Base-by-base conservation (phyloP, 2,888 invertebrate genomes). In the Lucinisca nassula region DNA sequence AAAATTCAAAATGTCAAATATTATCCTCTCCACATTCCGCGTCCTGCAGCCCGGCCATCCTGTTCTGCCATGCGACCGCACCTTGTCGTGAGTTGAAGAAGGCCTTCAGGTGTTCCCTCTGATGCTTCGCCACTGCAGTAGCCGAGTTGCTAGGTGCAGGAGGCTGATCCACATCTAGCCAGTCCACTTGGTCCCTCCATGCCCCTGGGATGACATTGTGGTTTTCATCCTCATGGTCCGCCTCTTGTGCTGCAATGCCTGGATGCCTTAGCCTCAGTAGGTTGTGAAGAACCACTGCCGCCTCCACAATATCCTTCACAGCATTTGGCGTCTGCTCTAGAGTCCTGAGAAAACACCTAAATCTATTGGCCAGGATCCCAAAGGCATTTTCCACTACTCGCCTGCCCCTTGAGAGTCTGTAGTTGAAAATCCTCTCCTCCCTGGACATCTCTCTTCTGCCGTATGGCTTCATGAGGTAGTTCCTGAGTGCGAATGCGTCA, bases 141-240 rank as follows among this genome's bases (percentile, higher is more conserved):
- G 51, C 51, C 21, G 51, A 51, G 81, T 72, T 76, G 58, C 79
- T 37, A 58, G 38, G 51, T 72, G 35, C 70, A 37, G 67, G 49
- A 49, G 35, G 30, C 24, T 32, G 73, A 51, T 51, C 38, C 24
- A 84, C 79, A 58, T 81, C 81, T 55, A 38, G 61, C 85, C 79
- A 78, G 4, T 78, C 73, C 24, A 78, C 58, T 37, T 78, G 84
- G 45, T 81, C 67, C 77, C 83, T 75, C 84, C 84, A 83, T 72
- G 40, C 67, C 14, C 84, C 79, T 77, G 82, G 82, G 17, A 82
- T 37, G 0, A 85, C 40, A 55, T 84, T 82, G 82, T 78, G 78
- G 35, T 77, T 70, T 8, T 82, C 78, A 58, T 84, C 79, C 45
- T 80, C 87, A 73, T 77, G 77, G 83, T 79, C 83, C 76, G 83